Conservation (phyloP, 2,113 vertebrate genomes). For the Rhinogobius similis region DNA sequence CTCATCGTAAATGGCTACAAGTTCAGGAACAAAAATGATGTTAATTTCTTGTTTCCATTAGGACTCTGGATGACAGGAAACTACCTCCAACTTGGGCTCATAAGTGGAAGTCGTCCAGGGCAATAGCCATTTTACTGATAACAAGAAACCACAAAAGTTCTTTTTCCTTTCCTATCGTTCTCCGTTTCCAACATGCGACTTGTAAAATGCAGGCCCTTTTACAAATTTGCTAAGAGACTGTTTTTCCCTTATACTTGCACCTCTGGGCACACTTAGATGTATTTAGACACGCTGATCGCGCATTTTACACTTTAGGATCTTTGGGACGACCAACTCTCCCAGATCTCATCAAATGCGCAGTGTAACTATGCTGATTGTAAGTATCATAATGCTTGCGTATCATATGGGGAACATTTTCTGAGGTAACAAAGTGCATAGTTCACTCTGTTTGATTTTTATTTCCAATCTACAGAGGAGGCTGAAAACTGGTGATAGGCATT, state of each 20-base stretch:
- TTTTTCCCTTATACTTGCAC: background rate
- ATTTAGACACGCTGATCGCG: background rate
- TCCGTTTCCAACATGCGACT: background rate
- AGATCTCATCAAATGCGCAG: slow-evolving; percentile 1
- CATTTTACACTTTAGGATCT: slow-evolving; percentile 1
- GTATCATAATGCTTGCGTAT: background rate
- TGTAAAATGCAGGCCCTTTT: background rate
- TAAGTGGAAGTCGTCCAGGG: background rate
- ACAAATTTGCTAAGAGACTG: background rate
- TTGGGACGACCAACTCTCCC: background rate
- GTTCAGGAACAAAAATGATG: background rate
- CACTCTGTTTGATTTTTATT: slow-evolving; percentile 9
- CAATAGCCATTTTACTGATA: background rate
- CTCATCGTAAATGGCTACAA: no score
- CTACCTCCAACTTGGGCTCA: background rate
- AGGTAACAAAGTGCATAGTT: background rate
- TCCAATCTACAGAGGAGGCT: slow-evolving; percentile 23
- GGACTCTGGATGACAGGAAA: background rate
- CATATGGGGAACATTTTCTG: background rate
- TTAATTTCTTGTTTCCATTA: background rate
- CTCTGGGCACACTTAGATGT: slow-evolving; percentile 4
- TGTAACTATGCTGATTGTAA: background rate
- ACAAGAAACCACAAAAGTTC: background rate
- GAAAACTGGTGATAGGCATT: slow-evolving; percentile 25
- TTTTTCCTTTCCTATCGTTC: background rate